Conservation (phyloP, 2,113 vertebrate genomes). For the Craseonycteris thonglongyai region DNA sequence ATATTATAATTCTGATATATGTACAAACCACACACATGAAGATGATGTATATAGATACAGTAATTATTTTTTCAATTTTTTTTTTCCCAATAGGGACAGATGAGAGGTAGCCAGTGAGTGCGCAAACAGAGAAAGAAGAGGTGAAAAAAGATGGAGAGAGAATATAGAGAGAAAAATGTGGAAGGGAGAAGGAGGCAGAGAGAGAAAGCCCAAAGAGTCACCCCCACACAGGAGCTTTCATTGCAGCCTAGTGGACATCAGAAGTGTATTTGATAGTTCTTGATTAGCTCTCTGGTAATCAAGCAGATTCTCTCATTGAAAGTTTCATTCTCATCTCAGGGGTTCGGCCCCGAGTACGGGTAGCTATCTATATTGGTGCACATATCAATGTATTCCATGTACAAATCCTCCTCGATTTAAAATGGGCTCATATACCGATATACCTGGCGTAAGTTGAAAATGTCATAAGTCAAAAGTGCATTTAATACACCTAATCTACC, state of each 20-base stretch:
- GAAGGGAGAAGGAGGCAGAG: not conserved
- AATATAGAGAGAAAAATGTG: too few species aligned
- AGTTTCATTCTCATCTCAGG: not conserved
- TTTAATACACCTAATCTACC: not conserved
- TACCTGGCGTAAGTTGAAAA: not conserved
- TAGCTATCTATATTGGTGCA: not conserved
- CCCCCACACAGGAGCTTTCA: fast-evolving
- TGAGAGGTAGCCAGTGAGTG: fast-evolving
- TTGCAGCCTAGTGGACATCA: fast-evolving
- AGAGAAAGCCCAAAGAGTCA: too few species aligned
- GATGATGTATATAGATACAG: not conserved
- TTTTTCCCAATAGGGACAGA: not conserved
- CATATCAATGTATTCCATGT: fast-evolving
- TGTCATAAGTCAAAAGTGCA: not conserved
- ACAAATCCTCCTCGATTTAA: not conserved
- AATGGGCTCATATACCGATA: not conserved
- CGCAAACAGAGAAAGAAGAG: not conserved
- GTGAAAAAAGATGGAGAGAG: not conserved
- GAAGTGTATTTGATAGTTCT: too few species aligned
- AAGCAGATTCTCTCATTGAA: not conserved
- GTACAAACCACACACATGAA: not conserved
- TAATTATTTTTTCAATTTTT: not conserved
- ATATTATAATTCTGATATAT: not conserved
- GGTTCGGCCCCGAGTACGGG: fast-evolving
- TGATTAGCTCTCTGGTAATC: not conserved